Evolutionary conservation across 1,140 invertebrate genomes (phyloP).

Genomic region (Zaprionus capensis): DNA sequence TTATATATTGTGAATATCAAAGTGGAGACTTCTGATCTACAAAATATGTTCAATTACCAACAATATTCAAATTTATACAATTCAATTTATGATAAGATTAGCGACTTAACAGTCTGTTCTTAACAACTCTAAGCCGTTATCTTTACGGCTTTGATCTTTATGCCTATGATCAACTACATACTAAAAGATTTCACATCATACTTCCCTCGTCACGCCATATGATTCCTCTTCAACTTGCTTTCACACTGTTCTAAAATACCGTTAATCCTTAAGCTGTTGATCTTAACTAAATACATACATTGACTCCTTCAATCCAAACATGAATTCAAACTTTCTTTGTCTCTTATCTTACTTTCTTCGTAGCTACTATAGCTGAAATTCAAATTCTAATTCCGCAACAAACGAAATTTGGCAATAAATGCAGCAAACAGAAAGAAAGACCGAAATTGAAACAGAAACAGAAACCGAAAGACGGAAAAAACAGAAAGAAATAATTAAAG

Average conservation of each 20-base stretch:
- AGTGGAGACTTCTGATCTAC: no score
- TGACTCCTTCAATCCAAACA: background rate
- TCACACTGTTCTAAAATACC: background rate
- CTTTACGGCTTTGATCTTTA: background rate
- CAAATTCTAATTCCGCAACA: constrained; percentile 21
- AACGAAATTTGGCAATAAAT: constrained; percentile 21
- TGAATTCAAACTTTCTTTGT: background rate
- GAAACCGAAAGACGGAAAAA: constrained; percentile 17
- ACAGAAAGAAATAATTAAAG: constrained; percentile 42
- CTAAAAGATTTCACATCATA: background rate
- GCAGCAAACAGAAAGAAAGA: constrained; percentile 11
- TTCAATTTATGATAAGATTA: no score
- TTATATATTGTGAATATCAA: no score
- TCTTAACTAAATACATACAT: background rate
- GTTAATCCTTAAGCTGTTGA: background rate
- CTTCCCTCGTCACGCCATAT: background rate
- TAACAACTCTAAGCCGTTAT: background rate
- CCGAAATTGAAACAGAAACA: constrained; percentile 12
- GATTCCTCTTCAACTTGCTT: background rate
- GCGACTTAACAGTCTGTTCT: no score
- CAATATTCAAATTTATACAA: no score
- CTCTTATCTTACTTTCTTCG: background rate
- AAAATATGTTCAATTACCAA: no score
- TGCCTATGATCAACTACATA: background rate
- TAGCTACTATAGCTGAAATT: background rate